Percentiles rank a stretch among this genome's conserved stretches.
Evolutionary conservation across 2,113 vertebrate species (phyloP).

Genomic region (Tympanuchus pallidicinctus): DNA sequence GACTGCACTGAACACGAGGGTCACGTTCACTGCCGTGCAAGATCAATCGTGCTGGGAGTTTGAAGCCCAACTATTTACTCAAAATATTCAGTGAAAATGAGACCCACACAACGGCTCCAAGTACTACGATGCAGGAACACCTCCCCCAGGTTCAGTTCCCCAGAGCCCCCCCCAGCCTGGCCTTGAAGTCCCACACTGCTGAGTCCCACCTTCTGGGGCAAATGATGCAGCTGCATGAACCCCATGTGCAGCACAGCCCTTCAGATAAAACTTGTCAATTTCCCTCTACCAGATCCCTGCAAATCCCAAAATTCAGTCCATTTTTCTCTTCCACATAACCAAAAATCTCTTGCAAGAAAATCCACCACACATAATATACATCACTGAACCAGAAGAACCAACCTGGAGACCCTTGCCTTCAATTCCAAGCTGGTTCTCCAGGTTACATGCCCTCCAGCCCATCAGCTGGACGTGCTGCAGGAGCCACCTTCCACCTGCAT

Average conservation of each 20-base stretch:
- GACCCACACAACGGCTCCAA: neutral
- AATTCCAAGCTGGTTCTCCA: neutral
- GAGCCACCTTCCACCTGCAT: neutral
- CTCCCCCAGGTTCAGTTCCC: neutral
- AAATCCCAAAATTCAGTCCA: neutral
- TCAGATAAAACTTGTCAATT: rapidly evolving
- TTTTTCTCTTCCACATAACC: neutral
- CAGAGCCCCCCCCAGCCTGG: neutral
- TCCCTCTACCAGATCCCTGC: neutral
- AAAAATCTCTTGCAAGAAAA: neutral
- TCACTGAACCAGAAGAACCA: neutral
- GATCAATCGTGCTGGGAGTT: neutral
- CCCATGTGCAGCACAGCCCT: neutral
- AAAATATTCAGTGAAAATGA: neutral
- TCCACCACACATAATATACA: too few species aligned
- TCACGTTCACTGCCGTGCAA: neutral
- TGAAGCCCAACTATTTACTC: neutral
- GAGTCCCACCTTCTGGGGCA: neutral
- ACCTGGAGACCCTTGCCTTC: neutral
- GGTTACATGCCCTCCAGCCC: neutral
- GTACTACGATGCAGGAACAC: neutral
- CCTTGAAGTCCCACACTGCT: neutral
- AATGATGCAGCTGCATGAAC: rapidly evolving
- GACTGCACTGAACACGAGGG: neutral
- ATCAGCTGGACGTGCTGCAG: neutral